A percentile compares a stretch with the other conserved stretches of the same genome.
Conservation (phyloP, 2,888 invertebrate genomes). For the Drosophila neonasuta region DNA sequence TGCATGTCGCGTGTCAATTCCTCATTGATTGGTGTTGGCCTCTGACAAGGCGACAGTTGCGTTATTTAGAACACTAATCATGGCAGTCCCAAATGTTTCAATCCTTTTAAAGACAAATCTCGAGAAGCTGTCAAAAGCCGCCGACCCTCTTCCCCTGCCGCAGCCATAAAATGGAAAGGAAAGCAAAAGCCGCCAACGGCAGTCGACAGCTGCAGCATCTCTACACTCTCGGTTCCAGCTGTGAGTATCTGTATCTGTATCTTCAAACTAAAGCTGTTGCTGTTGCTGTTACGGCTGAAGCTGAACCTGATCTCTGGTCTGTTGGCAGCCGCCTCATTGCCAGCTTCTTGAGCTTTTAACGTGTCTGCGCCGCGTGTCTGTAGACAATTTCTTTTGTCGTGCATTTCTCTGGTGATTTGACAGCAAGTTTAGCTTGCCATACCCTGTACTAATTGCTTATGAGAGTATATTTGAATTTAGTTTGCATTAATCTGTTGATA, state of each 20-base stretch:
- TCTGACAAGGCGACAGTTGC: slow-evolving; percentile 46
- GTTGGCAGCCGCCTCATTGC: slow-evolving; percentile 22
- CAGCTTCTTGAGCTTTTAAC: slow-evolving; percentile 43
- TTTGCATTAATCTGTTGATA: background rate
- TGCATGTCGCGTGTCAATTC: slow-evolving; percentile 69
- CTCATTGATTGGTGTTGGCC: slow-evolving; percentile 50
- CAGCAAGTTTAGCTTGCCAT: slow-evolving; percentile 28
- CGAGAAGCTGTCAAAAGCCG: slow-evolving; percentile 51
- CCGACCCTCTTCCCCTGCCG: background rate
- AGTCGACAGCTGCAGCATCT: slow-evolving; percentile 46
- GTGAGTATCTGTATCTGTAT: slow-evolving; percentile 24
- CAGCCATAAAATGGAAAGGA: slow-evolving; percentile 31
- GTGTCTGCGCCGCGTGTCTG: slow-evolving; percentile 61
- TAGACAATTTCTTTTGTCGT: slow-evolving; percentile 69
- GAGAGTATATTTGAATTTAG: background rate
- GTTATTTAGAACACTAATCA: slow-evolving; percentile 75
- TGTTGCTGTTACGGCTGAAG: background rate
- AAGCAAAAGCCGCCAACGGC: slow-evolving; percentile 57
- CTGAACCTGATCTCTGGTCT: slow-evolving; percentile 52
- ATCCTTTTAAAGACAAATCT: slow-evolving; percentile 58
- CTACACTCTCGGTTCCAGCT: slow-evolving; percentile 31
- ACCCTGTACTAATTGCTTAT: slow-evolving; percentile 11
- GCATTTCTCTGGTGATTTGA: slow-evolving; percentile 52
- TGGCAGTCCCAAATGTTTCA: slow-evolving; percentile 65
- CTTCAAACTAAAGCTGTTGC: slow-evolving; percentile 22